Evolutionary conservation across 2,113 vertebrate species (phyloP).

Genomic region (Ranitomeya imitator): DNA sequence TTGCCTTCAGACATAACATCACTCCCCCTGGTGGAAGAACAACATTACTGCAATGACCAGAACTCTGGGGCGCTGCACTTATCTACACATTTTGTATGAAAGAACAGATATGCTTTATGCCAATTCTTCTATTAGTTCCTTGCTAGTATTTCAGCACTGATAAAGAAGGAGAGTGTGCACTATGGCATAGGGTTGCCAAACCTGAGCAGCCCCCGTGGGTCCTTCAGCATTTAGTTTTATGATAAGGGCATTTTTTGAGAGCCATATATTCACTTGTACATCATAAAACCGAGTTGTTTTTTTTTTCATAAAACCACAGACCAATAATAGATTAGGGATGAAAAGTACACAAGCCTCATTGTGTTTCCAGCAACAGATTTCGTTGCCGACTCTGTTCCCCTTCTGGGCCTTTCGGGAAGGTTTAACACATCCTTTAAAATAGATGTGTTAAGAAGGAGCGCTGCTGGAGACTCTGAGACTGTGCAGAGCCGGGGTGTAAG

Average conservation of each 20-base stretch:
- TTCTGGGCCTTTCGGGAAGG: not conserved
- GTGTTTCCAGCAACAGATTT: not conserved
- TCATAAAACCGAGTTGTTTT: not conserved
- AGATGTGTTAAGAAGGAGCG: slow-evolving; percentile 33
- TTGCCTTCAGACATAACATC: too few species aligned
- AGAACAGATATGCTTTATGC: not conserved
- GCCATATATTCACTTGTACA: not conserved
- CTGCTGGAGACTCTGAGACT: slow-evolving; percentile 9
- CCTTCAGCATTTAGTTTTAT: not conserved
- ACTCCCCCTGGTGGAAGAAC: too few species aligned
- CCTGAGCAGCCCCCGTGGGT: not conserved
- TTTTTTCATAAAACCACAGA: not conserved
- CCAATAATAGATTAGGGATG: not conserved
- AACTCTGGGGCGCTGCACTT: too few species aligned
- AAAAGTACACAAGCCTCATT: not conserved
- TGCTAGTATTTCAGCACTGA: not conserved
- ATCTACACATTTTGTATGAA: too few species aligned
- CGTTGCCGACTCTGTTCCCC: not conserved
- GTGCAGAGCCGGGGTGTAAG: slow-evolving; percentile 31
- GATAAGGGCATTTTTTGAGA: not conserved
- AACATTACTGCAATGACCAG: too few species aligned
- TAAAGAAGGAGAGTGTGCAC: too few species aligned
- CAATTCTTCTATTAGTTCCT: not conserved
- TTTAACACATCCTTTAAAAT: slow-evolving; percentile 38
- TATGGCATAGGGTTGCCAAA: too few species aligned